Conservation (phyloP, 1,140 invertebrate species). For the Aporrectodea caliginosa region DNA sequence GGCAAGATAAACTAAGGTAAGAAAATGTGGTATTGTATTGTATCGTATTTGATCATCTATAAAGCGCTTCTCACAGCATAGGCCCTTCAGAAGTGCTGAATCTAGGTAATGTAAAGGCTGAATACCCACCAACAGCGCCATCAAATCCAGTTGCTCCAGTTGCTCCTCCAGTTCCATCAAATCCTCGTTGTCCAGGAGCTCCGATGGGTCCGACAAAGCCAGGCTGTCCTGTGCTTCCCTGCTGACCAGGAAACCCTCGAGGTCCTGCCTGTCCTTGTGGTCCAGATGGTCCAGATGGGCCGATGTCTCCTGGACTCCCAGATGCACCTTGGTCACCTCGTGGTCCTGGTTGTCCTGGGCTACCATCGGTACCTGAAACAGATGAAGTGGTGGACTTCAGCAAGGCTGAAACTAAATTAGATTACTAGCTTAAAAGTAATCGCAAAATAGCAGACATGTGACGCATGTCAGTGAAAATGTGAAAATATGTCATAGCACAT, state of each 20-base stretch:
- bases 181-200: background rate
- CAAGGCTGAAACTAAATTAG: too few relatives aligned
- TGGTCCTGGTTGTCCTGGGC: background rate
- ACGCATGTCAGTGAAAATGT: too few relatives aligned
- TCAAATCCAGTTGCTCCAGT: conserved; percentile 13
- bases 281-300: background rate
- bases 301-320: background rate
- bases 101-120: too few relatives aligned
- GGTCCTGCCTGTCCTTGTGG: conserved; percentile 3
- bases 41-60: too few relatives aligned
- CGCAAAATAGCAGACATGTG: too few relatives aligned
- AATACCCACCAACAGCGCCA: conserved; percentile 9
- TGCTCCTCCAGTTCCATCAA: background rate
- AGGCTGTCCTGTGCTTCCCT: conserved; percentile 10
- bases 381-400: too few relatives aligned
- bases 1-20: too few relatives aligned
- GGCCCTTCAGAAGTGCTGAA: too few relatives aligned
- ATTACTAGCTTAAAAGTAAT: too few relatives aligned
- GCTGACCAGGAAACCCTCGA: background rate
- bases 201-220: background rate
- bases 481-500: too few relatives aligned
- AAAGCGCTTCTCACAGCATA: too few relatives aligned
- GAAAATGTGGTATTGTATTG: too few relatives aligned
- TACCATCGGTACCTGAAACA: conserved; percentile 1
- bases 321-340: background rate